Percentiles rank a stretch among this genome's conserved stretches.
Evolutionary conservation across 2,113 vertebrate species (phyloP).

Genomic region (Merops nubicus): DNA sequence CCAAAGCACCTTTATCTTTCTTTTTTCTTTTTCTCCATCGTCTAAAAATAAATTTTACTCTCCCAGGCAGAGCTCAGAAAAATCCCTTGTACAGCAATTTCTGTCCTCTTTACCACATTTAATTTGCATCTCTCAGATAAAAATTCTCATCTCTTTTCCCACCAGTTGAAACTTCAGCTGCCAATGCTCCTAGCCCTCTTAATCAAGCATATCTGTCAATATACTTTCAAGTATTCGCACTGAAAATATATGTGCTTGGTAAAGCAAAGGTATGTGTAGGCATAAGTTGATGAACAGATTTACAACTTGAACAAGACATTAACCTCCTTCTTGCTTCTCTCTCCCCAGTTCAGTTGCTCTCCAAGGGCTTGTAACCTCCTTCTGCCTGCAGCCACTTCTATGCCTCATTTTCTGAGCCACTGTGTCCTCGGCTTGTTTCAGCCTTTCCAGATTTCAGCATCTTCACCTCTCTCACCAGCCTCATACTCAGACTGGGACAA

Average conservation of each 20-base stretch:
- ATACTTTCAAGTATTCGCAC: not conserved
- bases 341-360: not conserved
- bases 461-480: not conserved
- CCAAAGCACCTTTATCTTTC: not conserved
- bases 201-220: not conserved
- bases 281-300: not conserved
- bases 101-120: not conserved
- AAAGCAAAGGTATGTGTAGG: not conserved
- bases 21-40: too few species aligned
- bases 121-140: not conserved
- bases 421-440: not conserved
- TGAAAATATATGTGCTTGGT: not conserved
- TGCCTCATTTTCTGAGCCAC: not conserved
- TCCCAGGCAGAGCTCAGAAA: not conserved
- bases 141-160: not conserved
- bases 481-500: not conserved
- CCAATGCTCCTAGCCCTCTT: not conserved
- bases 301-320: not conserved
- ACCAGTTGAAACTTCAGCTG: not conserved
- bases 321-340: not conserved
- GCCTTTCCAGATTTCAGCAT: not conserved
- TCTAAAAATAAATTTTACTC: not conserved
- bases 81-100: not conserved
- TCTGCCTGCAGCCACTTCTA: not conserved
- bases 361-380: not conserved